These are phyloP conservation scores for Lottia gigantea DNA, from an alignment of 2,888 invertebrate species.

Conservation along the genomic window DNA sequence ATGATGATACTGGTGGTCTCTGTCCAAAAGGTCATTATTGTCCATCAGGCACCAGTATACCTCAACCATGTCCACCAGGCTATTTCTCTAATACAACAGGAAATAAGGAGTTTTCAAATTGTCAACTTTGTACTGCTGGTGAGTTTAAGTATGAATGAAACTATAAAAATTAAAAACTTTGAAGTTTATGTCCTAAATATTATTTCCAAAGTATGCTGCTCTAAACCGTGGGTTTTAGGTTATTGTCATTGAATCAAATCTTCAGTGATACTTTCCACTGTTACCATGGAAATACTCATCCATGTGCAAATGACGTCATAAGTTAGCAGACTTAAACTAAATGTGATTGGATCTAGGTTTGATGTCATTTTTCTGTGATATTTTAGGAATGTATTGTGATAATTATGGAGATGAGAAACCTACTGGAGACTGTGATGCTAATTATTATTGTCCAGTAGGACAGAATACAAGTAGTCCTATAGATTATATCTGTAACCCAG, in stretches of 20 bases:
- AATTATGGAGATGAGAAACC: slow-evolving; percentile 46
- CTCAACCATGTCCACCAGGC: slow-evolving; percentile 56
- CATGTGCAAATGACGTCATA: too few species aligned
- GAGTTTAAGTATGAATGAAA: background rate
- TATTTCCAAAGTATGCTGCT: too few species aligned
- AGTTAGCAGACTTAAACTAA: too few species aligned
- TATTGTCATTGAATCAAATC: too few species aligned
- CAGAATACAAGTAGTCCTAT: slow-evolving; percentile 55
- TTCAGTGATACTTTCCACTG: too few species aligned
- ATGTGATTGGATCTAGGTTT: background rate
- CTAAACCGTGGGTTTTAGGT: too few species aligned
- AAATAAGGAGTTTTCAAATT: slow-evolving; percentile 47
- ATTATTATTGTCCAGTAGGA: slow-evolving; percentile 60
- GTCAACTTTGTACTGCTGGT: slow-evolving; percentile 60
- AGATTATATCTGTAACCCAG: slow-evolving; percentile 57
- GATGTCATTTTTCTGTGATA: background rate
- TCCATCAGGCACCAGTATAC: slow-evolving; percentile 50
- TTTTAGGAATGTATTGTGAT: slow-evolving; percentile 60
- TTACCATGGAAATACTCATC: background rate
- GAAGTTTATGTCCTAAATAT: too few species aligned
- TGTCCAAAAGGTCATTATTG: slow-evolving; percentile 64
- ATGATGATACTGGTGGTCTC: slow-evolving; percentile 57
- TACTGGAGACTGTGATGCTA: slow-evolving; percentile 46
- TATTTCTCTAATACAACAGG: slow-evolving; percentile 59
- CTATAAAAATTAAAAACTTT: too few species aligned